Evolutionary conservation across 2,888 invertebrate genomes (phyloP), one percentile per base, ranked within the genome.

Genomic region (Gymnosoma rotundatum): DNA sequence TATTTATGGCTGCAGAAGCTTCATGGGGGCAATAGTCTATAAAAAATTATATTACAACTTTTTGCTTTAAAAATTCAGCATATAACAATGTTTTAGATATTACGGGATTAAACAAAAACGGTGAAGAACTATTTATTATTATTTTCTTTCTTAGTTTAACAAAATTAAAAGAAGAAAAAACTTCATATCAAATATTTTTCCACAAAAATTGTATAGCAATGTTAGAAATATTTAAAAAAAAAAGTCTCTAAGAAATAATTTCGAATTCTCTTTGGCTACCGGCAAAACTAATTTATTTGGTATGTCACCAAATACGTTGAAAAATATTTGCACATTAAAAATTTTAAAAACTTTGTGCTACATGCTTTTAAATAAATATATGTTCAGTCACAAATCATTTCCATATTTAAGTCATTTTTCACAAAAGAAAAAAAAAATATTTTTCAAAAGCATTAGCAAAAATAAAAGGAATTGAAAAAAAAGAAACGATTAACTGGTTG

Each of bases 401-500:
- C 50, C 78, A 72, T 78, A 72, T 78, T 58, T 56, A 48, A 52
- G 63, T 56, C 42, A 7, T 20, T 64, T 61, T 61, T 73, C 56
- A 69, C 25, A n/a, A 21, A 12, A 42, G 48, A 16, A 48, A 48
- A 69, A 50, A 69, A 12, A 16, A 56, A 16, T 72, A 36, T 70
- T 45, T 54, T 32, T 63, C 20, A 25, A 50, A 64, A 50, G 48
- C 38, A 64, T 79, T 64, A 58, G 72, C 48, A 25, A 72, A 64
- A 56, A 32, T 38, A 38, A 42, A 32, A 64, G 1, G 12, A 58
- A 32, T 32, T 32, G 32, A 45, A 32, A 45, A 21, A 58, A 32
- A 66, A 7, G 16, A 50, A 81, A 60, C 20, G 64, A 78, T 56
- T 64, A 60, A 70, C 64, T 60, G 66, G 58, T 69, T 75, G 78